Conservation (phyloP, 2,888 invertebrate species). For the Proisotoma minuta region DNA sequence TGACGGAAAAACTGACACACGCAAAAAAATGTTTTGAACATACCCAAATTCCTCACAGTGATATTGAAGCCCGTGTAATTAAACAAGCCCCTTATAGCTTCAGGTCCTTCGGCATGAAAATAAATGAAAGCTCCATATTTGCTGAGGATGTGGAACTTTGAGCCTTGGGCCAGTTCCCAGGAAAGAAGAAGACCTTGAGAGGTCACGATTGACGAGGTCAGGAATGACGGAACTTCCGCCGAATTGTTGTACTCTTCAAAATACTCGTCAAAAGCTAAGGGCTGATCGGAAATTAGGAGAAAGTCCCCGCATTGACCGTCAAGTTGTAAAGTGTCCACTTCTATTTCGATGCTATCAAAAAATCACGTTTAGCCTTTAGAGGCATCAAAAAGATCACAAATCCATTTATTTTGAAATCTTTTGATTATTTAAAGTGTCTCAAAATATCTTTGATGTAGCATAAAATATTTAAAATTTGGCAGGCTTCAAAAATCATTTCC, state of each 20-base stretch:
- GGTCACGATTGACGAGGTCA: slow-evolving; percentile 20
- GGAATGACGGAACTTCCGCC: background rate
- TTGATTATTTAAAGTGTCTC: too few relatives aligned
- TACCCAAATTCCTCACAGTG: slow-evolving; percentile 28
- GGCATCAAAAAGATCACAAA: too few relatives aligned
- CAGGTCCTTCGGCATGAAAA: slow-evolving; percentile 22
- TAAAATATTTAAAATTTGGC: too few relatives aligned
- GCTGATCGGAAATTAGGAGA: slow-evolving; percentile 29
- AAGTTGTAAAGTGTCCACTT: slow-evolving; percentile 22
- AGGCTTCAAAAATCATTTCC: too few relatives aligned
- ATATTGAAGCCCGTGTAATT: slow-evolving; percentile 31
- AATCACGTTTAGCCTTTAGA: slow-evolving; percentile 19
- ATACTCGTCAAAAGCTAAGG: slow-evolving; percentile 11
- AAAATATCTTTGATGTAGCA: too few relatives aligned
- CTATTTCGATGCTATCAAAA: slow-evolving; percentile 27
- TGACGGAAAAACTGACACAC: too few relatives aligned
- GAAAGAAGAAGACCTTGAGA: slow-evolving; percentile 31
- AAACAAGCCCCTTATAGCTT: background rate
- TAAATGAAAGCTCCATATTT: slow-evolving; percentile 26
- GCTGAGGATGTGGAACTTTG: slow-evolving; percentile 18
- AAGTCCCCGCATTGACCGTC: slow-evolving; percentile 37
- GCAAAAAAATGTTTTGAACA: too few relatives aligned
- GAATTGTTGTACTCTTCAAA: background rate
- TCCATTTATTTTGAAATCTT: too few relatives aligned
- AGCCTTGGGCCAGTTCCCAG: slow-evolving; percentile 19